Evolutionary conservation across 92 coral and sea anemone species (phyloP), one percentile per base, ranked within the genome.

Genomic region (Chrysogorgia sp.): DNA sequence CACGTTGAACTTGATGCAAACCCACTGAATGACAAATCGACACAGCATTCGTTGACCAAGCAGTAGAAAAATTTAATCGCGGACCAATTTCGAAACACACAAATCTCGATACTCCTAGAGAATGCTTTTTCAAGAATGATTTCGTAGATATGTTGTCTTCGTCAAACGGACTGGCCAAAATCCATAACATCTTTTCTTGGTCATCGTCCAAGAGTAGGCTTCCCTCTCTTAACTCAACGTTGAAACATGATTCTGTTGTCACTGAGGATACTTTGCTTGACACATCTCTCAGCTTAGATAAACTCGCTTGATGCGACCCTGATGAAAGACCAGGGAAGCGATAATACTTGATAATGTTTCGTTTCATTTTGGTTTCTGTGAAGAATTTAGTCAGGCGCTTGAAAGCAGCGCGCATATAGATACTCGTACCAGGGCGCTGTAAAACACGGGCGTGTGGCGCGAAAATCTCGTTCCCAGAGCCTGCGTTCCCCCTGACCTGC

Each of bases 31-130:
- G 82, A 64, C 98, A 93, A 80, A 93, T 91, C 7, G 98, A 89
- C 61, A 91, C 97, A 2, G 98, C 98, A 67, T 93, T 93, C 7
- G 98, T 93, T 9, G 98, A 93, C 91, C 89, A 90, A 2, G 98
- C 98, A 1, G 98, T 93, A n/a, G 98, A 93, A 71, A 93, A 93
- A 67, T 93, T 93, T 61, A 93, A 75, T 65, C 98, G 86, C 63
- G 98, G 98, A 2, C 97, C 98, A 57, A 93, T 91, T 80, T 93
- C 97, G 40, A 93, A 82, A 60, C 79, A 20, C 1, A 78, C 70
- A 67, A 80, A 40, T 40, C 43, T 66, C 13, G 74, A 37, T 53
- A 26, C 67, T 17, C 75, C 81, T 45, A 47, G 26, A 31, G 40
- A 41, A 29, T 72, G 28, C 34, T 74, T 53, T 25, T 68, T 81